These are phyloP conservation scores for Dicycla oo DNA, from an alignment of 2,888 invertebrate species.

Conservation along the genomic window DNA sequence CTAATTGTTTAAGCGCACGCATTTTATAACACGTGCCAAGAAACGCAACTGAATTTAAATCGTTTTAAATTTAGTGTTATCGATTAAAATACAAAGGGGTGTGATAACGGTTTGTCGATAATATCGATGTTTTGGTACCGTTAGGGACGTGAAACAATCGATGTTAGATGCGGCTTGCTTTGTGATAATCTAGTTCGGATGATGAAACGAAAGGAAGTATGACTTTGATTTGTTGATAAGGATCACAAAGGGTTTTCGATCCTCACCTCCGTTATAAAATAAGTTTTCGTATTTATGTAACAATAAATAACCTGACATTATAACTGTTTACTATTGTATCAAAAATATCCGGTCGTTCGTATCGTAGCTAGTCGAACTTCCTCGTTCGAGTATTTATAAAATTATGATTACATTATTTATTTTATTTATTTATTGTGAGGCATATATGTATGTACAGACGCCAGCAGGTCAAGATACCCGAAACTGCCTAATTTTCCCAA, in stretches of 20 bases:
- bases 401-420: too few species aligned
- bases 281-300: conserved; percentile 31
- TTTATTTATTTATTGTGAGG: too few species aligned
- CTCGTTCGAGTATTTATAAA: neutral
- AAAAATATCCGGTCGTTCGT: neutral
- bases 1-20: conserved; percentile 86
- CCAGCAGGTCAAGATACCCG: too few species aligned
- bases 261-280: conserved; percentile 38
- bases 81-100: conserved; percentile 78
- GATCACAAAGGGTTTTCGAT: conserved; percentile 36
- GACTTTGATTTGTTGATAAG: conserved; percentile 53
- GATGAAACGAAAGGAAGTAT: conserved; percentile 55
- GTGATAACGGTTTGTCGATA: conserved; percentile 74
- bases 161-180: conserved; percentile 51
- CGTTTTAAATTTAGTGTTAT: conserved; percentile 74
- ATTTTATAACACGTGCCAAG: conserved; percentile 81
- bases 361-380: neutral
- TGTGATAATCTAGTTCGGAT: conserved; percentile 46
- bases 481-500: too few species aligned
- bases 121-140: conserved; percentile 70
- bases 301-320: conserved; percentile 22
- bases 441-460: too few species aligned
- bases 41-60: conserved; percentile 82
- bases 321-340: conserved; percentile 11
- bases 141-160: conserved; percentile 57